Conservation (phyloP, 2,797 vertebrate species). For the Manis javanica region DNA sequence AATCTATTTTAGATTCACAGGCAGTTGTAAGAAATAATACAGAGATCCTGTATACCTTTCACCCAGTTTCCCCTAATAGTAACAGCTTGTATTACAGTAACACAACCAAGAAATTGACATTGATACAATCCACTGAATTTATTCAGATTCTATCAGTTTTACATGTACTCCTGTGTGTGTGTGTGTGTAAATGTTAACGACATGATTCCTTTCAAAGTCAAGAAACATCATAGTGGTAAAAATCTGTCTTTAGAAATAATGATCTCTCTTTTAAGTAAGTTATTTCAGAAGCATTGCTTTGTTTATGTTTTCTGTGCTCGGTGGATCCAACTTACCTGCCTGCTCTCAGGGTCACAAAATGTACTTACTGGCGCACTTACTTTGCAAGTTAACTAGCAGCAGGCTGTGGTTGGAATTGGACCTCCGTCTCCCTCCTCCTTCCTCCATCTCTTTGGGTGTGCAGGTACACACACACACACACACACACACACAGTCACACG, state of each 20-base stretch:
- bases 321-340: not conserved
- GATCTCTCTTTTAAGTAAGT: constrained; percentile 8
- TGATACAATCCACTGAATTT: not conserved
- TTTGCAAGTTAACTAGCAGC: constrained; percentile 78
- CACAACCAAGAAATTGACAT: not conserved
- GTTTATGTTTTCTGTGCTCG: not conserved
- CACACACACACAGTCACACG: constrained; percentile 33
- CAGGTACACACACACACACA: not conserved
- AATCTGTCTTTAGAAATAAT: constrained; percentile 19
- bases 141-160: not conserved
- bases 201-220: constrained; percentile 17
- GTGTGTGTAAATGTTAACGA: not conserved
- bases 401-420: constrained; percentile 65
- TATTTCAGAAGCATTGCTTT: constrained; percentile 45
- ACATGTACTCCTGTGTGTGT: not conserved
- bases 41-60: not conserved
- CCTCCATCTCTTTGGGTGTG: not conserved
- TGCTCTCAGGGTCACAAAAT: not conserved
- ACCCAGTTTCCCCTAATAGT: not conserved
- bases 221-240: not conserved
- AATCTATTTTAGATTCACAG: not conserved
- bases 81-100: not conserved
- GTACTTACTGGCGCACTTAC: not conserved
- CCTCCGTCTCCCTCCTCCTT: constrained; percentile 40
- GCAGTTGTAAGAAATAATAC: not conserved